These are phyloP conservation scores for Clusia tigrina DNA, from an alignment of 2,888 invertebrate genomes.

Conservation along the genomic window DNA sequence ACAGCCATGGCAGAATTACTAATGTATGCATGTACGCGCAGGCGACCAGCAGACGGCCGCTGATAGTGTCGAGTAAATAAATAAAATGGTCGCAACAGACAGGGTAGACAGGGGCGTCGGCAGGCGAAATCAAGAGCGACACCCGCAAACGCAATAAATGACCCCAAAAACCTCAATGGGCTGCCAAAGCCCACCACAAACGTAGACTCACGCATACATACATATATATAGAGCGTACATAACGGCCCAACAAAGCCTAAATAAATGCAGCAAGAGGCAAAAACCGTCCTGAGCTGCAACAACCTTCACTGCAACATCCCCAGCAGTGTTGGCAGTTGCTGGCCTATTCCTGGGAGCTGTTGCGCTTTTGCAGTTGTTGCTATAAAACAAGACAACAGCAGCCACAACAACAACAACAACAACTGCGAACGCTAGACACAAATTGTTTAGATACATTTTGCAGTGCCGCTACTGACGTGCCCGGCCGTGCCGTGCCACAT, in stretches of 20 bases:
- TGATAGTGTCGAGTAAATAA: not conserved
- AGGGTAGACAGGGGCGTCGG: no score
- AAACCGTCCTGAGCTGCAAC: no score
- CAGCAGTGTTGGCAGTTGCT: slow-evolving; percentile 1
- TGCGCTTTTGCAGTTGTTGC: slow-evolving; percentile 21
- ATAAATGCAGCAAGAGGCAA: not conserved
- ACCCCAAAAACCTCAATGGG: slow-evolving; percentile 34
- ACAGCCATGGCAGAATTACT: not conserved
- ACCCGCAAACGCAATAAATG: slow-evolving; percentile 27
- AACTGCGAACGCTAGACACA: slow-evolving; percentile 20
- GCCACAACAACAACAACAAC: slow-evolving; percentile 18
- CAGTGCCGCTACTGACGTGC: not conserved
- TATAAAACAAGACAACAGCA: slow-evolving; percentile 1
- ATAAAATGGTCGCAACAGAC: no score
- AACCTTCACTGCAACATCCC: not conserved
- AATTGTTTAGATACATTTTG: slow-evolving; percentile 27
- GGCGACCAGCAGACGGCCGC: not conserved
- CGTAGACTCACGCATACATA: not conserved
- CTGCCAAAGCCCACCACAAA: slow-evolving; percentile 18
- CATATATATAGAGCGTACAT: no score
- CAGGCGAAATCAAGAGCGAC: slow-evolving; percentile 15
- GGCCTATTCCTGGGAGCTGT: slow-evolving; percentile 22
- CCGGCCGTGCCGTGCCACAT: slow-evolving; percentile 14
- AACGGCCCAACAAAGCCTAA: not conserved
- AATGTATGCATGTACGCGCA: not conserved